A percentile compares a stretch with the other conserved stretches of the same genome.
Conservation (phyloP, 1,140 invertebrate species). For the Drosophila busckii region DNA sequence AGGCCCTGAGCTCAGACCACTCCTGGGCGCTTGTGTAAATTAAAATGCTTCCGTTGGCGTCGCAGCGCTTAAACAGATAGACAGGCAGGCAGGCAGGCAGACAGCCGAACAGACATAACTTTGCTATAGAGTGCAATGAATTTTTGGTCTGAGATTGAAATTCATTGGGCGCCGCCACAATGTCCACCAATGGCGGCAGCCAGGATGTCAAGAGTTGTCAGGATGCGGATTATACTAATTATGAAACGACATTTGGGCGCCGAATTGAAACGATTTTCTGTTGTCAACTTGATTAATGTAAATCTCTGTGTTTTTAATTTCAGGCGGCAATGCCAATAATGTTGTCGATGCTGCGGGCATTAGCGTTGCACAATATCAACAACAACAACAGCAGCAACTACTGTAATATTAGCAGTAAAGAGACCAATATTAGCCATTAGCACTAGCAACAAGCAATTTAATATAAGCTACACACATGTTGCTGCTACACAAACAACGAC, state of each 20-base stretch:
- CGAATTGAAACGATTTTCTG: slow-evolving; percentile 56
- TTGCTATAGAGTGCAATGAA: slow-evolving; percentile 8
- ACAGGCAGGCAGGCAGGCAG: slow-evolving; percentile 5
- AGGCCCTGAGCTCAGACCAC: slow-evolving; percentile 21
- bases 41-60: slow-evolving; percentile 69
- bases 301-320: slow-evolving; percentile 28
- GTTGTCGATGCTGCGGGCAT: slow-evolving; percentile 29
- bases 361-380: slow-evolving; percentile 18
- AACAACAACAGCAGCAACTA: slow-evolving; percentile 10
- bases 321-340: slow-evolving; percentile 48
- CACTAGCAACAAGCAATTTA: slow-evolving; percentile 1
- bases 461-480: slow-evolving; percentile 64
- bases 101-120: not conserved
- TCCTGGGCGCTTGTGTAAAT: slow-evolving; percentile 55
- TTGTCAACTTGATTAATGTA: slow-evolving; percentile 59
- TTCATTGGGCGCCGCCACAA: slow-evolving; percentile 37
- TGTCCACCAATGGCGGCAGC: slow-evolving; percentile 18
- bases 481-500: slow-evolving; percentile 41
- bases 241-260: slow-evolving; percentile 55
- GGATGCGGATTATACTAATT: slow-evolving; percentile 69
- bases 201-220: slow-evolving; percentile 57
- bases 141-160: slow-evolving; percentile 53
- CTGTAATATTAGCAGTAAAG: not conserved
- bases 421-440: slow-evolving; percentile 9
- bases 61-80: slow-evolving; percentile 8